Base-by-base conservation (phyloP, 2,113 vertebrate genomes). In the Vidua chalybeata region DNA sequence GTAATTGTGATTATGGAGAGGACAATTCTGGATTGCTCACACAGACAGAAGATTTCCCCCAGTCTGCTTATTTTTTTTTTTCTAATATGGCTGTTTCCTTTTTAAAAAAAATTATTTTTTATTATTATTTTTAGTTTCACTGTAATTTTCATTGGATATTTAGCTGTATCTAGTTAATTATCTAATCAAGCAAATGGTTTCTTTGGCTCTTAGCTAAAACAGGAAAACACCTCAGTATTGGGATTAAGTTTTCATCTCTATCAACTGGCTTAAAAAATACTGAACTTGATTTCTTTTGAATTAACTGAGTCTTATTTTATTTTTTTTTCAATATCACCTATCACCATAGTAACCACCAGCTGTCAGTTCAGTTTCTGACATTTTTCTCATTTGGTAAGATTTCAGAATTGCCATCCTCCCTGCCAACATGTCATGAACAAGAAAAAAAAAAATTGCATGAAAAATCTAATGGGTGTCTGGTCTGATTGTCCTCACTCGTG, bases 391-490 rank as follows among this genome's bases (percentile, higher is more conserved):
- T 99, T 99, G 99, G 98, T 99, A 98, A 99, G 98, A 98, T 99
- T 99, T 99, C 98, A 99, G 99, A 99, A 99, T 99, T 99, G 99
- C 98, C 98, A 99, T 98, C 98, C 98, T 99, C 98, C 98, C 98
- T 99, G 99, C 99, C 99, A 99, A 99, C 99, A 99, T 99, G 99
- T 98, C 98, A 99, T 98, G 99, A 99, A 99, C 98, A 98, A 98
- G 97, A 95, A 97, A 98, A 98, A 97, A 96, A 98, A 98, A 99
- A 98, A 98, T 96, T 98, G 98, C 98, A 99, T 99, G 99, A 99
- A 98, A 99, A 99, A 99, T 99, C 99, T 99, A 99, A 99, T 99
- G 99, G 99, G 99, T 99, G 99, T 99, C 99, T 99, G 99, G 98
- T 99, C 99, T 99, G 99, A 99, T 99, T 99, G 99, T 99, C 99